Evolutionary conservation across 2,113 vertebrate species (phyloP).

Genomic region (Heterocephalus glaber): DNA sequence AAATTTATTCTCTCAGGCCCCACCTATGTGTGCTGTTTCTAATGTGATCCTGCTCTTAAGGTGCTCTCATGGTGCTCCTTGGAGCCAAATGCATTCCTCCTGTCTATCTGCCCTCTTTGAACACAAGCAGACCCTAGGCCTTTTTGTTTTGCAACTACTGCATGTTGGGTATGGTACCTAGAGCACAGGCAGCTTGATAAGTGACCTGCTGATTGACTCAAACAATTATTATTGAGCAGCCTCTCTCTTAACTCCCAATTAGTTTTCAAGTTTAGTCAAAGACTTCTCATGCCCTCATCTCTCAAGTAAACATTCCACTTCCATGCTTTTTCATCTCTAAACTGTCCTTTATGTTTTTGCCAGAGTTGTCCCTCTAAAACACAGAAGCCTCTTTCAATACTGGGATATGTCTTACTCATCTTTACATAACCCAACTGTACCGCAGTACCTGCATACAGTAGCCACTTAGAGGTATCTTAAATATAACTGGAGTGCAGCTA

Average conservation of each 20-base stretch:
- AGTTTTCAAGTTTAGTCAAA: slow-evolving; percentile 1
- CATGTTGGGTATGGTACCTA: not conserved
- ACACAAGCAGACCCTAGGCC: fast-evolving
- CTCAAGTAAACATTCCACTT: not conserved
- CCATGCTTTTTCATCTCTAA: not conserved
- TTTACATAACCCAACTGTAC: not conserved
- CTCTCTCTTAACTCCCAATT: not conserved
- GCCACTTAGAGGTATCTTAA: slow-evolving; percentile 19
- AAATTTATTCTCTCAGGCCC: not conserved
- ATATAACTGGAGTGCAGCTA: not conserved
- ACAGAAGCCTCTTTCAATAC: not conserved
- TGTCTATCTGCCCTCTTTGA: not conserved
- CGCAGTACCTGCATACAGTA: not conserved
- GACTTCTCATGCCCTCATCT: not conserved
- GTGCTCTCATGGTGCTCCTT: not conserved
- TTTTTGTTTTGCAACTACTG: not conserved
- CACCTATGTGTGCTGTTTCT: not conserved
- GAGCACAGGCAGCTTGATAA: not conserved
- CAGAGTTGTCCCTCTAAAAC: not conserved
- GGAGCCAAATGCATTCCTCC: not conserved
- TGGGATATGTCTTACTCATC: not conserved
- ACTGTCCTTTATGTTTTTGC: not conserved
- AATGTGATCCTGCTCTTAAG: not conserved
- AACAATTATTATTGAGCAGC: not conserved
- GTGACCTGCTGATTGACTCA: not conserved